A percentile compares a stretch with the other conserved stretches of the same genome.
phyloP scores from a whole-genome alignment of 1,140 invertebrate species.

The Homalodisca vitripennis region DNA sequence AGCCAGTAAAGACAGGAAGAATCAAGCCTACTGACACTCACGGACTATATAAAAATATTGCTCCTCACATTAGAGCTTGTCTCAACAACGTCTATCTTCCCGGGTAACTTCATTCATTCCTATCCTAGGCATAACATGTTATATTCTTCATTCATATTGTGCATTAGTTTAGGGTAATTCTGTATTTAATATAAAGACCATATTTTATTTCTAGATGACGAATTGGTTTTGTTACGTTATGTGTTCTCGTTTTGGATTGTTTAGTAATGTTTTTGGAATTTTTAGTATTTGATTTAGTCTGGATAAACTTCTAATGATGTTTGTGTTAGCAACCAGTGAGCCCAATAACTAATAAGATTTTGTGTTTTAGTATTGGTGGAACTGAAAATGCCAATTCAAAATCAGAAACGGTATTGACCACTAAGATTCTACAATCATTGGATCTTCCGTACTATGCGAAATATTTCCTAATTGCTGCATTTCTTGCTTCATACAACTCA shows the following conservation, averaged over 20 bases:
- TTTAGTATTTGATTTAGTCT: no score
- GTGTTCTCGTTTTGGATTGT: no score
- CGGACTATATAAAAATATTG: constrained; percentile 75
- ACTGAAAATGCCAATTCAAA: constrained; percentile 6
- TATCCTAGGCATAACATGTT: not conserved
- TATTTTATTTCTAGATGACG: no score
- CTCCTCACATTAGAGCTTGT: constrained; percentile 68
- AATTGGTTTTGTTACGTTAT: no score
- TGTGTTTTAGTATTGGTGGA: constrained; percentile 9
- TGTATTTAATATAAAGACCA: no score
- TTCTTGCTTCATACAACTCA: constrained; percentile 88
- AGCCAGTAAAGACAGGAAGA: constrained; percentile 46
- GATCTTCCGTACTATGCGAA: constrained; percentile 89
- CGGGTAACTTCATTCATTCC: no score
- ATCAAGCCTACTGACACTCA: constrained; percentile 60
- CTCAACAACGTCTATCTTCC: constrained; percentile 72
- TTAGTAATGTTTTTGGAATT: no score
- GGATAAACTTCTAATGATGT: no score
- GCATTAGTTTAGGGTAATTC: no score
- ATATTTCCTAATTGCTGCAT: constrained; percentile 83
- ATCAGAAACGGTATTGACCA: constrained; percentile 40
- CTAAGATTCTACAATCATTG: constrained; percentile 58
- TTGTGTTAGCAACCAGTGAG: no score
- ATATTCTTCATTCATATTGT: not conserved
- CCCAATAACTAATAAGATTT: no score